phyloP scores from a whole-genome alignment of 2,888 invertebrate species.

The Nipponacmea schrenckii region DNA sequence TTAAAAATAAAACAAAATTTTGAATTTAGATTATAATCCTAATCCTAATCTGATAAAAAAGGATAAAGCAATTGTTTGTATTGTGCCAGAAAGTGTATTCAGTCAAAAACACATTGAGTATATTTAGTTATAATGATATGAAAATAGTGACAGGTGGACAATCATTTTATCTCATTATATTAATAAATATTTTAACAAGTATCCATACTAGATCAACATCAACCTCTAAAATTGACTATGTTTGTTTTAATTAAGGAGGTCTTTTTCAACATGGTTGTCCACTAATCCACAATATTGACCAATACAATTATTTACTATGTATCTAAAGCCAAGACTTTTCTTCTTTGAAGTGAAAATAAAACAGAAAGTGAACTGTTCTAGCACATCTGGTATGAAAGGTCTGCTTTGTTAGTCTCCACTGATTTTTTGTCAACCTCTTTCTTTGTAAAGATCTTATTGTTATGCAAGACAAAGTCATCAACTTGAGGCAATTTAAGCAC shows the following conservation, averaged over 20 bases:
- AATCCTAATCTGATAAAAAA: too few species aligned
- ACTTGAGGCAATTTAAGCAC: conserved; percentile 16
- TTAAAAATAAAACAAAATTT: too few species aligned
- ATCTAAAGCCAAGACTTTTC: conserved; percentile 4
- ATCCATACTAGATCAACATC: too few species aligned
- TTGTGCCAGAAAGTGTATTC: too few species aligned
- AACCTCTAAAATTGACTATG: not conserved
- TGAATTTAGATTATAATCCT: too few species aligned
- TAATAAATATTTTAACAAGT: not conserved
- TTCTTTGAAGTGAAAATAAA: conserved; percentile 11
- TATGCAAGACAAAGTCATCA: conserved; percentile 25
- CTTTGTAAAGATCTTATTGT: conserved; percentile 15
- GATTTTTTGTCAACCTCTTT: not conserved
- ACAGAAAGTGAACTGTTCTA: not conserved
- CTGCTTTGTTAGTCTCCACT: conserved; percentile 16
- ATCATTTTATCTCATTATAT: not conserved
- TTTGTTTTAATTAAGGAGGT: conserved; percentile 4
- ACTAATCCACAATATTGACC: not conserved
- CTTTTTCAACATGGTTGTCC: not conserved
- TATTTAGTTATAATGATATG: not conserved
- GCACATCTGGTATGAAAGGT: conserved; percentile 17
- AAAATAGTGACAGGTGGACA: conserved; percentile 3
- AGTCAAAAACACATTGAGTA: too few species aligned
- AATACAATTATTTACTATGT: conserved; percentile 21
- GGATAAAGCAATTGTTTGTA: too few species aligned